Conservation (phyloP, 2,113 vertebrate genomes). For the Regulus satrapa region DNA sequence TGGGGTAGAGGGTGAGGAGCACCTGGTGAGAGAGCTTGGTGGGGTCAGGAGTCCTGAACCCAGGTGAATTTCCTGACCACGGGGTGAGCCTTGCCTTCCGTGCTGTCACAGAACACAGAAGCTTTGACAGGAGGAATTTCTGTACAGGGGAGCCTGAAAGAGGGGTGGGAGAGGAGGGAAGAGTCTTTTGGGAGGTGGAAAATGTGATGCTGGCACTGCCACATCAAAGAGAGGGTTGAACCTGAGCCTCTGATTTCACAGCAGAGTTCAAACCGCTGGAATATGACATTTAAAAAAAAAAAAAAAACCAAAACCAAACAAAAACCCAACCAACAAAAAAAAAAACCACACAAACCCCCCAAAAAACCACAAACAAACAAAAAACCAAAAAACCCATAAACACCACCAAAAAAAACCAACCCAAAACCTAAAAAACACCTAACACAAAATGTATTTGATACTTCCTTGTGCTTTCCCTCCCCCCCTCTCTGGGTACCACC, state of each 20-base stretch:
- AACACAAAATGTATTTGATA: not conserved
- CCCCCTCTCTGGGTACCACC: not conserved
- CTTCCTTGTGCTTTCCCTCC: not conserved
- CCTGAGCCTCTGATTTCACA: not conserved
- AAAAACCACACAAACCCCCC: too few species aligned
- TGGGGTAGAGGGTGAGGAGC: not conserved
- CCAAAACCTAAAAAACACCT: too few species aligned
- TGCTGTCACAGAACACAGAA: too few species aligned
- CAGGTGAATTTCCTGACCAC: not conserved
- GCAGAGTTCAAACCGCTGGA: not conserved
- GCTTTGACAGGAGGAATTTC: not conserved
- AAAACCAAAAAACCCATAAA: too few species aligned
- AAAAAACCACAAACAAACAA: too few species aligned
- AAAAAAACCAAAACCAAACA: not conserved
- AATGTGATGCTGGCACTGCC: not conserved
- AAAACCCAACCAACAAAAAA: too few species aligned
- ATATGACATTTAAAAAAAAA: not conserved
- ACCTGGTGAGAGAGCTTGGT: not conserved
- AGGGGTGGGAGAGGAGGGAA: not conserved
- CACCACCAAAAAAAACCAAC: not conserved
- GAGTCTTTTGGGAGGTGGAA: not conserved
- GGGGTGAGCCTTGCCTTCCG: not conserved
- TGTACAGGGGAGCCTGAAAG: not conserved
- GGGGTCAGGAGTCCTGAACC: not conserved
- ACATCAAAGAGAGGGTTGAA: not conserved